Evolutionary conservation across 1,140 invertebrate genomes (phyloP).

Genomic region (Sarcophaga peregrina): DNA sequence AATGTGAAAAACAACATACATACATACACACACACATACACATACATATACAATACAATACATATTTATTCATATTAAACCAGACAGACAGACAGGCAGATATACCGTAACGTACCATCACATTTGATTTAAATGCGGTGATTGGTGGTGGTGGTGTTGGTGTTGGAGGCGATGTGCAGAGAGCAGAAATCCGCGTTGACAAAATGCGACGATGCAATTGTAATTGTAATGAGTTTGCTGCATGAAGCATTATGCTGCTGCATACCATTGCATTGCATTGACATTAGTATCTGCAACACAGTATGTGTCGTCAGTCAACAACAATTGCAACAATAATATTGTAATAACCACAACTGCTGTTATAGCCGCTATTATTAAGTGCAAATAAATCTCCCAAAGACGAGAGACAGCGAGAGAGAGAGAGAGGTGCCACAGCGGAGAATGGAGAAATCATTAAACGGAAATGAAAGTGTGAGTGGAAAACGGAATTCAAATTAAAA

Average conservation of each 20-base stretch:
- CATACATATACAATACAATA: too few relatives aligned
- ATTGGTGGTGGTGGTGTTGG: too few relatives aligned
- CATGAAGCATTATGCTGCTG: not conserved
- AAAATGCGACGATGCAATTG: not conserved
- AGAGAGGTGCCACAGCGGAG: too few relatives aligned
- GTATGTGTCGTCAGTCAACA: not conserved
- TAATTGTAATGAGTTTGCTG: constrained; percentile 21
- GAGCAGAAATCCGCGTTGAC: constrained; percentile 2
- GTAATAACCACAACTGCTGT: constrained; percentile 15
- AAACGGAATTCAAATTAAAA: constrained; percentile 7
- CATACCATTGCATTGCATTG: not conserved
- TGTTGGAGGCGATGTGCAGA: not conserved
- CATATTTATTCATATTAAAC: too few relatives aligned
- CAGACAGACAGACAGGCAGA: too few relatives aligned
- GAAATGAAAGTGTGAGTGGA: constrained; percentile 16
- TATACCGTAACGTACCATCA: not conserved
- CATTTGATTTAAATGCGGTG: not conserved
- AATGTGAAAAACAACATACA: not conserved
- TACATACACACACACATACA: not conserved
- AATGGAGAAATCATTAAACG: not conserved
- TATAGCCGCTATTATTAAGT: not conserved
- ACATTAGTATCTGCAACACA: constrained; percentile 6
- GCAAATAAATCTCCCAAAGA: constrained; percentile 5
- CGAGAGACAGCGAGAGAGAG: not conserved
- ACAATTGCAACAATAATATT: not conserved